Base-by-base conservation (phyloP, 2,888 invertebrate genomes). In the Ceramica pisi region DNA sequence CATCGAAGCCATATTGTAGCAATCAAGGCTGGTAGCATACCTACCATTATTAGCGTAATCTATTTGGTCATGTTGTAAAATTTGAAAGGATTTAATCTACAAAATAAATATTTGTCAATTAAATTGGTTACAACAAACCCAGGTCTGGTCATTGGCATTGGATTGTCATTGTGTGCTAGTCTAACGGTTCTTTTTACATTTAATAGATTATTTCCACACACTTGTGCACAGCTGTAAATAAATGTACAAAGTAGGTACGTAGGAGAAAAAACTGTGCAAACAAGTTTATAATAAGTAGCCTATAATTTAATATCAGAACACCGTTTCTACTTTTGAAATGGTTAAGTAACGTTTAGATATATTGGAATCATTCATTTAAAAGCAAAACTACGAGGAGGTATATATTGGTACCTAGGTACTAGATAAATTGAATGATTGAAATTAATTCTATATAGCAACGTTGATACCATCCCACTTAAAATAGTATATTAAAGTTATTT, bases 61-160 rank as follows among this genome's bases (percentile, higher is more conserved):
- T 56, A 56, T 73, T 72, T 73, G 26, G 38, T 46, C 21, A 7
- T 55, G 16, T 71, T 23, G 60, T 46, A 59, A 62, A 50, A 65
- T 51, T 62, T 65, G 8, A 44, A 55, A 14, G 50, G 67, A 57
- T 57, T 16, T 60, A 64, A 71, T 68, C 16, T 46, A 23, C 16
- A 67, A 78, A 76, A 71, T 67, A 78, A 78, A 75, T 78, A 75
- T 77, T 69, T 68, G 79, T 65, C 53, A 76, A 71, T 76, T 77
- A 78, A 67, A 71, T 78, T 64, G 66, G 64, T 74, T 71, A 75
- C 71, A 78, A 78, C 72, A 79, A 83, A 78, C 68, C 67, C 64
- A 75, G 35, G 72, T 62, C 74, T 84, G 86, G 82, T 84, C 83
- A 84, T 86, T 86, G 84, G 86, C 86, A 80, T 81, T 82, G 80